A percentile compares a stretch with the other conserved stretches of the same genome.
phyloP scores from a whole-genome alignment of 2,888 invertebrate species.

The Eupithecia exiguata region DNA sequence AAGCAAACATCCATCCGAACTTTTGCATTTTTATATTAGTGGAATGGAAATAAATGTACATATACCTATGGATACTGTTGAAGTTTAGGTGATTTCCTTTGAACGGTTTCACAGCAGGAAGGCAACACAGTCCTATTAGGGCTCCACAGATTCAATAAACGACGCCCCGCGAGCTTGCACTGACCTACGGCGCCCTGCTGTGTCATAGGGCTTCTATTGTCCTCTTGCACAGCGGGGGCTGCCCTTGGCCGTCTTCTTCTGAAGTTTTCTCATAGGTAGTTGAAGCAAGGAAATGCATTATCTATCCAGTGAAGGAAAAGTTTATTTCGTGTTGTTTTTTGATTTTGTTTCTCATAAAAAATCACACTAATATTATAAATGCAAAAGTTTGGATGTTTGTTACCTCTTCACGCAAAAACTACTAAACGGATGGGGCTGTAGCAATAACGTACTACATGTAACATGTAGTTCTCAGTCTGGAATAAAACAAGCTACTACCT shows the following conservation, averaged over 20 bases:
- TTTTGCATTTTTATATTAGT: background rate
- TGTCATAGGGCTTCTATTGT: slow-evolving; percentile 16
- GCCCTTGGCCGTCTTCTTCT: slow-evolving; percentile 33
- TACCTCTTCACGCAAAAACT: too few species aligned
- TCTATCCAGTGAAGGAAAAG: background rate
- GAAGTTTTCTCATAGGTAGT: background rate
- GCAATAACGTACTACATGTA: too few species aligned
- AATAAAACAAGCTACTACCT: too few species aligned
- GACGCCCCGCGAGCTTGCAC: slow-evolving; percentile 9
- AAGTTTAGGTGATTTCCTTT: background rate
- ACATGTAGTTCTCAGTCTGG: too few species aligned
- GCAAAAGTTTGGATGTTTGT: too few species aligned
- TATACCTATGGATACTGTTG: background rate
- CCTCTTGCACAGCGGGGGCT: slow-evolving; percentile 30
- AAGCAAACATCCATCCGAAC: background rate
- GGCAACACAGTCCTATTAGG: background rate
- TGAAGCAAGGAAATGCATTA: background rate
- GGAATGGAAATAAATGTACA: background rate
- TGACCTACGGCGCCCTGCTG: slow-evolving; percentile 41
- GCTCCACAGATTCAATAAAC: slow-evolving; percentile 4
- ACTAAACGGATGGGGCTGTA: too few species aligned
- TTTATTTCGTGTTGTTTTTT: background rate
- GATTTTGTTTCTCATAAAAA: background rate
- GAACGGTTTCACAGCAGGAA: background rate
- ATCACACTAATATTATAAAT: too few species aligned